phyloP scores from a whole-genome alignment of 2,888 invertebrate genomes.

The Philaethria dido region DNA sequence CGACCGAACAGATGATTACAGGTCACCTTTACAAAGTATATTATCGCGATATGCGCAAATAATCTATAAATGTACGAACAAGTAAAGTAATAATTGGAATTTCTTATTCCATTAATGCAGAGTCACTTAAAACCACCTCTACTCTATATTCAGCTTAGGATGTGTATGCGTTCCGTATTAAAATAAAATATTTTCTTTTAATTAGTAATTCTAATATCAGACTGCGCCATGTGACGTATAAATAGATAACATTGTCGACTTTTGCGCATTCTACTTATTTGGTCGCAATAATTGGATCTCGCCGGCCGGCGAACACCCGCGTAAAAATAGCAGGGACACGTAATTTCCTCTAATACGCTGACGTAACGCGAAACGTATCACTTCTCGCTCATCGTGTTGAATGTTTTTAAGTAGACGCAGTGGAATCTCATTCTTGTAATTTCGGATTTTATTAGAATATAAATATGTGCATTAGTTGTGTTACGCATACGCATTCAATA shows the following conservation, averaged over 20 bases:
- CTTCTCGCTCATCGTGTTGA: conserved; percentile 32
- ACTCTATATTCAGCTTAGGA: background rate
- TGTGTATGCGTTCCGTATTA: no score
- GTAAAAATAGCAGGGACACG: conserved; percentile 52
- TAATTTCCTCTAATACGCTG: conserved; percentile 51
- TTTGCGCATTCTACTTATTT: conserved; percentile 41
- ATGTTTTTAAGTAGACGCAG: conserved; percentile 30
- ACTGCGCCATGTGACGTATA: conserved; percentile 2
- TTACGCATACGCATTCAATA: conserved; percentile 26
- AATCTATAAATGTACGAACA: background rate
- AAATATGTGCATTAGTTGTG: conserved; percentile 18
- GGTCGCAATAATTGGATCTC: conserved; percentile 45
- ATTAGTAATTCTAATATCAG: background rate
- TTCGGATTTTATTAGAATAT: conserved; percentile 21
- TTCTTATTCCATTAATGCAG: background rate
- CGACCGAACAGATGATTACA: conserved; percentile 60
- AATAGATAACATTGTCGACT: conserved; percentile 29
- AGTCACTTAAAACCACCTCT: background rate
- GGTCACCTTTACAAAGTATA: conserved; percentile 45
- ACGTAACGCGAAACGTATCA: conserved; percentile 46
- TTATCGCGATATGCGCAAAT: background rate
- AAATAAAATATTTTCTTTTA: background rate
- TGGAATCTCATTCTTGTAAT: conserved; percentile 32
- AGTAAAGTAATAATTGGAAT: background rate
- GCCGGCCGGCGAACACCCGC: conserved; percentile 39